Evolutionary conservation across 37 sponge, comb jelly and placozoan genomes (phyloP), one percentile per base, ranked within the genome.

Genomic region (Chondrosia reniformis): DNA sequence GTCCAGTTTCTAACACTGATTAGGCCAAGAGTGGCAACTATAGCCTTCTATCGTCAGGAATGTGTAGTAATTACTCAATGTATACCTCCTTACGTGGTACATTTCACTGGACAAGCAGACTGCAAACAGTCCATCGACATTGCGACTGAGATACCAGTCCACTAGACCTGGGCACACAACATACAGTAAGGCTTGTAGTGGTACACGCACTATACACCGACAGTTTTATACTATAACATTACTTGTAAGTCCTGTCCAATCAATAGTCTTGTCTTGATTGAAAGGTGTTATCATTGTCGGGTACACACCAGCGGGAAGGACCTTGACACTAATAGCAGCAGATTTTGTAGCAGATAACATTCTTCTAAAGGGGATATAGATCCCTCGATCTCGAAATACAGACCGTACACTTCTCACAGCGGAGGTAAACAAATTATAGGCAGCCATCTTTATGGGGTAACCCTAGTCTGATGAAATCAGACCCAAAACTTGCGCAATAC

Each of bases 201-300:
- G 27, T n/a, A 28, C 63, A 62, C n/a, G 17, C 27, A 22, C 27
- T 25, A 28, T 62, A 62, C 27, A 24, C 8, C 27, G 9, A 62
- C 27, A 62, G 63, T 62, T 22, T n/a, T 62, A n/a, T 22, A 12
- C 8, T n/a, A 22, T 24, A 10, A 19, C 15, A 49, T 19, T 49
- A 49, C 52, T 19, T 49, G 52, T 49, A 19, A 15, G 52, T 19
- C 10, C 52, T 49, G 15, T 77, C 86, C 89, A 95, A 67, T 95
- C 95, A 30, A 95, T 66, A 4, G 92, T 84, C 45, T 80, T 89
- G 84, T 95, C 87, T 24, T 84, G 40, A 13, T 89, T 81, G 64
- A 94, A 90, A 7, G 95, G 95, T 15, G 95, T 95, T 52, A 95
- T 83, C 95, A 95, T 95, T 17, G 89, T 88, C 9, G 95, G 92